Conservation (phyloP, 2,113 vertebrate species). For the Scophthalmus maximus region DNA sequence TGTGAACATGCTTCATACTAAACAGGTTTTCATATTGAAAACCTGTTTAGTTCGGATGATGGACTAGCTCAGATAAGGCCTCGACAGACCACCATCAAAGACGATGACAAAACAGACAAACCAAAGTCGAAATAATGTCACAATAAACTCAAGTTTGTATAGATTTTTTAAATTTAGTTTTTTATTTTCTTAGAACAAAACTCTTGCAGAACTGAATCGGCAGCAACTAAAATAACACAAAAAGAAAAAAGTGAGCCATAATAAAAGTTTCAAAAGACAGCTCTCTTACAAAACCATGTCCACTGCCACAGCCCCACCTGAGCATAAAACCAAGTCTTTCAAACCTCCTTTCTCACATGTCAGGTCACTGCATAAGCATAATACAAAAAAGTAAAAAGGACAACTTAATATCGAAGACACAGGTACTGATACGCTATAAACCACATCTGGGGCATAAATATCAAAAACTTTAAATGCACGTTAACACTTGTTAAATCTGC, state of each 20-base stretch:
- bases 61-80: no score
- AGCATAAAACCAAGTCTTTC: constrained; percentile 53
- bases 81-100: no score
- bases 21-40: no score
- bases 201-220: constrained; percentile 54
- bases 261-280: constrained; percentile 62
- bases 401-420: constrained; percentile 58
- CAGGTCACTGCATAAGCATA: constrained; percentile 40
- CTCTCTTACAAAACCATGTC: constrained; percentile 61
- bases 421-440: constrained; percentile 50
- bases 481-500: constrained; percentile 3
- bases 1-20: no score
- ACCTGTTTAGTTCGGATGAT: no score
- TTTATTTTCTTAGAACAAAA: constrained; percentile 76
- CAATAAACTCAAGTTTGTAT: background rate
- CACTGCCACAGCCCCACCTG: constrained; percentile 25
- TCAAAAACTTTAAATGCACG: constrained; percentile 37
- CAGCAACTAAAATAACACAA: constrained; percentile 63
- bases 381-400: constrained; percentile 73
- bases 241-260: constrained; percentile 14
- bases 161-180: constrained; percentile 22
- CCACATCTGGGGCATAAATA: constrained; percentile 50
- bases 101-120: background rate
- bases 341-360: constrained; percentile 22
- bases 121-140: background rate